phyloP scores from a whole-genome alignment of 2,797 vertebrate species.

The Rhinoraja longicauda region DNA sequence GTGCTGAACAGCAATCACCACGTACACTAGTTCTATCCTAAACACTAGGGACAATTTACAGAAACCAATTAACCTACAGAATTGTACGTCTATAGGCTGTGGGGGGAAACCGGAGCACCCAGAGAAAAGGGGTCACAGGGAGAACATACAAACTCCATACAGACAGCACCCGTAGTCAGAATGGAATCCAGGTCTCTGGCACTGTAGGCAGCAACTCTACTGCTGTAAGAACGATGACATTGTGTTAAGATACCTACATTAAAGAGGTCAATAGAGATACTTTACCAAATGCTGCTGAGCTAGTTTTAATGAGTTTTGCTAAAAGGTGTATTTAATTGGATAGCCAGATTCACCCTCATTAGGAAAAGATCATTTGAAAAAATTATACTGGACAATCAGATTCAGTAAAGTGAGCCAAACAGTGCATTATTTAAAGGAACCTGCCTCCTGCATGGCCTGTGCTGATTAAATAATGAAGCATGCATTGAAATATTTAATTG shows the following conservation, averaged over 20 bases:
- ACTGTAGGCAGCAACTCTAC: no score
- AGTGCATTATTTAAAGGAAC: slow-evolving; percentile 18
- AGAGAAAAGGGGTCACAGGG: no score
- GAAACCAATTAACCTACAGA: no score
- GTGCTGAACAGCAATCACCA: no score
- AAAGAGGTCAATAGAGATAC: slow-evolving; percentile 33
- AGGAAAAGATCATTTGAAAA: slow-evolving; percentile 35
- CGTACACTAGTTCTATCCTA: no score
- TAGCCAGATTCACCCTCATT: slow-evolving; percentile 27
- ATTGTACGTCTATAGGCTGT: no score
- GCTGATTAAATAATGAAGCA: slow-evolving; percentile 4
- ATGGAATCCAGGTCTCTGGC: no score
- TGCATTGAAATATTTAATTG: not conserved
- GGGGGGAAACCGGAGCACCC: no score
- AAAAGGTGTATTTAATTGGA: slow-evolving; percentile 32
- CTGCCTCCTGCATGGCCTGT: not conserved
- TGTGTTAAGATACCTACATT: slow-evolving; percentile 26
- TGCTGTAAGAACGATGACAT: not conserved
- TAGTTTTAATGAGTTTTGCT: slow-evolving; percentile 32
- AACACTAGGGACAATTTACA: no score
- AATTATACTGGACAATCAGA: slow-evolving; percentile 19
- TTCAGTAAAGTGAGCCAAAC: not conserved
- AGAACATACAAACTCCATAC: no score
- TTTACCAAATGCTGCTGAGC: slow-evolving; percentile 1
- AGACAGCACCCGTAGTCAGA: no score